Base-by-base conservation (phyloP, 2,888 invertebrate species). In the Anarsia innoxiella region DNA sequence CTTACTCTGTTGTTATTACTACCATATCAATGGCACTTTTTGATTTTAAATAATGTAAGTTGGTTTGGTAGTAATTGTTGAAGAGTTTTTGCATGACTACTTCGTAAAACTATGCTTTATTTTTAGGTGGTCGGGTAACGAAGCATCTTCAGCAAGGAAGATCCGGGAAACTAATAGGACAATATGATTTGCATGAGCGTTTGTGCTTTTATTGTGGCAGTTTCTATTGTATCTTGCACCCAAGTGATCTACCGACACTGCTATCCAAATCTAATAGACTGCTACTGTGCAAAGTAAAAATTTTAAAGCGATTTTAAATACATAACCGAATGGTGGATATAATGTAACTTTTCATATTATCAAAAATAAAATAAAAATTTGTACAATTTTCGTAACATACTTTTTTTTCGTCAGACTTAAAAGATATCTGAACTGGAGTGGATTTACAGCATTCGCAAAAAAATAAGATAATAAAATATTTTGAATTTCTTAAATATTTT, bases 81-180 rank as follows among this genome's bases (percentile, higher is more conserved):
- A 71, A 75, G 71, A 57, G 43, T 41, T 35, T 27, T 19, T 14
- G 28, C 29, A 39, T n/a, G n/a, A 40, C 43, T 33, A 45, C 53
- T 63, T 69, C 69, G 73, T 75, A 69, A 70, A 66, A 59, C 66
- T 59, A 62, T 67, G 59, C 50, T 62, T 61, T 68, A 49, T 63
- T 49, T 56, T 58, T 50, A 66, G 68, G 67, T 48, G 49, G 38
- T 44, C 44, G 44, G 49, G 51, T 46, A 36, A 41, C 43, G 49
- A 43, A n/a, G 19, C 11, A 3, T 12, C 23, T 8, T 23, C 23
- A 15, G 42, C 38, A 35, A 54, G 50, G 55, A 49, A 55, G 49
- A 51, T 34, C 23, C 12, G 14, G 12, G n/a, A 31, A 19, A 31
- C 12, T 14, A 25, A 10, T 26, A 14, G 36, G 8, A 31, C 39